Evolutionary conservation across 2,888 invertebrate species (phyloP).

Genomic region (Myopa testacea): DNA sequence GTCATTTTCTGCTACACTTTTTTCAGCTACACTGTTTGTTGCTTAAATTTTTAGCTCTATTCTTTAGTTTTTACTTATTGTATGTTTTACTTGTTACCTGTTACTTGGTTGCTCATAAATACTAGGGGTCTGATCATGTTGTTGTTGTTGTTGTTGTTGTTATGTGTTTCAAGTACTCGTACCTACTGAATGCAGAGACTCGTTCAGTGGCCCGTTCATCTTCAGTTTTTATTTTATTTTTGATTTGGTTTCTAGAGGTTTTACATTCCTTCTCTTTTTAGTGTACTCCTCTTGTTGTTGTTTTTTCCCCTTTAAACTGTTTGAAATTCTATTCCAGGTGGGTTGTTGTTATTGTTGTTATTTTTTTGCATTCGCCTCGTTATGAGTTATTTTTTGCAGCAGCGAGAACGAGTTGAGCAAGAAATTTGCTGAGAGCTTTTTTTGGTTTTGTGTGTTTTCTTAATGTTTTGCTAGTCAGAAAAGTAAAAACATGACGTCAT

Average conservation of each 20-base stretch:
- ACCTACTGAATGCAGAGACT: too few species aligned
- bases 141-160: not conserved
- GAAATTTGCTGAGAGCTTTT: slow-evolving; percentile 11
- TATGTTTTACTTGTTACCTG: not conserved
- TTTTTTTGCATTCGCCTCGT: not conserved
- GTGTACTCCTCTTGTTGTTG: not conserved
- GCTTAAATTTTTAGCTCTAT: not conserved
- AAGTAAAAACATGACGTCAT: slow-evolving; percentile 59
- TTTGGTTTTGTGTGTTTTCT: slow-evolving; percentile 13
- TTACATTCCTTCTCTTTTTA: slow-evolving; percentile 17
- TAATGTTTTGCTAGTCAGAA: slow-evolving; percentile 39
- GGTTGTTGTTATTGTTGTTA: not conserved
- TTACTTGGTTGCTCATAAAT: not conserved
- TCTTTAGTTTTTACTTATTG: too few species aligned
- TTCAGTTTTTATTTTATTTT: too few species aligned
- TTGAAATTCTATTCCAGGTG: slow-evolving; percentile 40
- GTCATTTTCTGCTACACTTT: not conserved
- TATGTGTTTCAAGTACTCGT: too few species aligned
- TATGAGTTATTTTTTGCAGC: slow-evolving; percentile 25
- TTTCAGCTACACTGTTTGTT: slow-evolving; percentile 5
- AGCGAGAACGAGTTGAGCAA: slow-evolving; percentile 37
- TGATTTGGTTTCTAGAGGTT: slow-evolving; percentile 8
- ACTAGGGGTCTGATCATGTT: not conserved
- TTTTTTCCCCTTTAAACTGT: slow-evolving; percentile 4
- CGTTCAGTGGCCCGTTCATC: too few species aligned